Evolutionary conservation across 2,888 invertebrate genomes (phyloP).

Genomic region (Sympetrum striolatum): DNA sequence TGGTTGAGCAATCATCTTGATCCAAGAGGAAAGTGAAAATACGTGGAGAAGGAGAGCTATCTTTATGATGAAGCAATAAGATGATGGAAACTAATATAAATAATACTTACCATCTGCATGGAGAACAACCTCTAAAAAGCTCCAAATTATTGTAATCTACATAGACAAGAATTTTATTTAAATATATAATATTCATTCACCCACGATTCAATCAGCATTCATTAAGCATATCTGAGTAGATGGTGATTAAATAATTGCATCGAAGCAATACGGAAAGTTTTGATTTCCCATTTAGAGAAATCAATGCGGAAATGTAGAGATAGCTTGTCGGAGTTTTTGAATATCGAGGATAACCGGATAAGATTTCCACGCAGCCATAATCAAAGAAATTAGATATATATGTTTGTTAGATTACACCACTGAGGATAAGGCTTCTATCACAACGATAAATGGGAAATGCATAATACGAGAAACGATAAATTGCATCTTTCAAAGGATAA

Average conservation of each 20-base stretch:
- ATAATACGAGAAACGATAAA: not conserved
- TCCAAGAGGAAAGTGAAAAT: too few species aligned
- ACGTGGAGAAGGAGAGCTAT: too few species aligned
- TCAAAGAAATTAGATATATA: slow-evolving; percentile 34
- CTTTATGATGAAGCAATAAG: too few species aligned
- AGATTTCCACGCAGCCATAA: not conserved
- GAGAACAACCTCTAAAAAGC: too few species aligned
- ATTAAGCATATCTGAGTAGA: too few species aligned
- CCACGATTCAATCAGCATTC: too few species aligned
- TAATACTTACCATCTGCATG: too few species aligned
- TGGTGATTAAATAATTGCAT: too few species aligned
- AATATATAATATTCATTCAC: too few species aligned
- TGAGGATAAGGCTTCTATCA: slow-evolving; percentile 23
- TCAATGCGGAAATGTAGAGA: not conserved
- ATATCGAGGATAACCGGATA: not conserved
- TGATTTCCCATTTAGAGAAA: not conserved
- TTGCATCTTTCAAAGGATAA: not conserved
- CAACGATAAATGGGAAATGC: slow-evolving; percentile 12
- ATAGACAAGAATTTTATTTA: too few species aligned
- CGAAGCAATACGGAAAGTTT: not conserved
- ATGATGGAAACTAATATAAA: too few species aligned
- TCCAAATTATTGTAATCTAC: too few species aligned
- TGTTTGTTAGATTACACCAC: not conserved
- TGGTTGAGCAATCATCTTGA: not conserved
- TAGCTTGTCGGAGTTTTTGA: slow-evolving; percentile 9